These are phyloP conservation scores for Eupithecia abbreviata DNA, from an alignment of 2,888 invertebrate species.

Conservation along the genomic window DNA sequence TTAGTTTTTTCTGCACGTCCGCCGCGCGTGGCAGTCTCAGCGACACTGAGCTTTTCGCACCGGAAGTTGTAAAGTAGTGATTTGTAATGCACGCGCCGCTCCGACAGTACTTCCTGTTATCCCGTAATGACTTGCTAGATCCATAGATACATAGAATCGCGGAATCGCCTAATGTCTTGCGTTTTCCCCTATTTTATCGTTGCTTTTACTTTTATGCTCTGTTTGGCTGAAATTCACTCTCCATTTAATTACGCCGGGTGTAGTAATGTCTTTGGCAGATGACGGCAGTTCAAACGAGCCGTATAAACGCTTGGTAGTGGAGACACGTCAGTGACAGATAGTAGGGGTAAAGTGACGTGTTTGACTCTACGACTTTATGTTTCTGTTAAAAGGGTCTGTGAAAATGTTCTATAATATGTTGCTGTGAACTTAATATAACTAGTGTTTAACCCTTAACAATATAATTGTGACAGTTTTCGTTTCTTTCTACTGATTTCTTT, in stretches of 20 bases:
- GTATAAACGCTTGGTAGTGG: conserved; percentile 54
- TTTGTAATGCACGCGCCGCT: conserved; percentile 84
- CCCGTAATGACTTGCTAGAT: conserved; percentile 69
- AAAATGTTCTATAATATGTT: background rate
- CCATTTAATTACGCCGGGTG: conserved; percentile 73
- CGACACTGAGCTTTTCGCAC: conserved; percentile 62
- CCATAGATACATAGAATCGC: conserved; percentile 35
- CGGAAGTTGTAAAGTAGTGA: conserved; percentile 85
- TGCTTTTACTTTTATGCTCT: conserved; percentile 77
- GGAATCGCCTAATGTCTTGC: conserved; percentile 55
- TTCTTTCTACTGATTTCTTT: too few species aligned
- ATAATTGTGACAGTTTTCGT: too few species aligned
- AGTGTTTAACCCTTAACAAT: too few species aligned
- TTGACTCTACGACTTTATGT: background rate
- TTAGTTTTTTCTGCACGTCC: conserved; percentile 68
- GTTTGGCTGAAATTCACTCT: conserved; percentile 76
- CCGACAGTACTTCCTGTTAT: conserved; percentile 76
- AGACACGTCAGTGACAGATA: conserved; percentile 39
- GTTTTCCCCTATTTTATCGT: conserved; percentile 52
- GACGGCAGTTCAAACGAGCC: conserved; percentile 63
- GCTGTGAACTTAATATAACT: too few species aligned
- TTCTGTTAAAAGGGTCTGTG: background rate
- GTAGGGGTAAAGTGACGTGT: conserved; percentile 35
- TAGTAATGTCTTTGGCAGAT: conserved; percentile 71
- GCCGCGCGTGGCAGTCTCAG: conserved; percentile 58